phyloP scores from a whole-genome alignment of 2,797 vertebrate species.

The Zalophus californianus region DNA sequence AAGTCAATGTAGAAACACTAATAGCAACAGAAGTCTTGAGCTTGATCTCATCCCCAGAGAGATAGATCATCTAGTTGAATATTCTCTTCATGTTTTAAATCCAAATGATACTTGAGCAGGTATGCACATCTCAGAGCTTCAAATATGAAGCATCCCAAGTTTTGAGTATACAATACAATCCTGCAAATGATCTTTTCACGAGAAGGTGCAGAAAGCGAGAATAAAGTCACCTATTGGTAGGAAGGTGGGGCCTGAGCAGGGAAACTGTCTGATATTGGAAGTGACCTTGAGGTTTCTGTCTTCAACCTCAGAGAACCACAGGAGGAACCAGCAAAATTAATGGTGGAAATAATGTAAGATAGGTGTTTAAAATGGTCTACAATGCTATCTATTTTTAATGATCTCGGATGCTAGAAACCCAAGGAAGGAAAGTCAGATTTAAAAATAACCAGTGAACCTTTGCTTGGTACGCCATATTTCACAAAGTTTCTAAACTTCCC shows the following conservation, averaged over 20 bases:
- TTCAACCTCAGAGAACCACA: constrained; percentile 54
- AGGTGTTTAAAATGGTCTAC: constrained; percentile 66
- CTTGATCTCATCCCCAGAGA: not conserved
- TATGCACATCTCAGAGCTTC: not conserved
- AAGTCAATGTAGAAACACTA: not conserved
- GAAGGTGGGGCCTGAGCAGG: not conserved
- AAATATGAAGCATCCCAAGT: not conserved
- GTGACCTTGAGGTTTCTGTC: constrained; percentile 63
- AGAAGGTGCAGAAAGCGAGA: not conserved
- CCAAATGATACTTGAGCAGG: not conserved
- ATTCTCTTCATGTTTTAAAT: not conserved
- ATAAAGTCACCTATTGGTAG: not conserved
- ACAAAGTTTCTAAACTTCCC: constrained; percentile 55
- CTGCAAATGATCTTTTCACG: not conserved
- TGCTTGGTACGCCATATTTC: not conserved
- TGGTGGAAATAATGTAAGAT: constrained; percentile 52
- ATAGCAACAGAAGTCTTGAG: not conserved
- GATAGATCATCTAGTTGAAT: not conserved
- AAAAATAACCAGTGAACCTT: constrained; percentile 67
- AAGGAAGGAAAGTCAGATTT: constrained; percentile 73
- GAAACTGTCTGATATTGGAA: constrained; percentile 40
- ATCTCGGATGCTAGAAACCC: constrained; percentile 74
- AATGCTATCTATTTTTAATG: constrained; percentile 80
- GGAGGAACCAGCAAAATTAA: constrained; percentile 56
- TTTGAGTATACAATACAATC: not conserved